Evolutionary conservation across 1,140 invertebrate genomes (phyloP).

Genomic region (Apis mellifera): DNA sequence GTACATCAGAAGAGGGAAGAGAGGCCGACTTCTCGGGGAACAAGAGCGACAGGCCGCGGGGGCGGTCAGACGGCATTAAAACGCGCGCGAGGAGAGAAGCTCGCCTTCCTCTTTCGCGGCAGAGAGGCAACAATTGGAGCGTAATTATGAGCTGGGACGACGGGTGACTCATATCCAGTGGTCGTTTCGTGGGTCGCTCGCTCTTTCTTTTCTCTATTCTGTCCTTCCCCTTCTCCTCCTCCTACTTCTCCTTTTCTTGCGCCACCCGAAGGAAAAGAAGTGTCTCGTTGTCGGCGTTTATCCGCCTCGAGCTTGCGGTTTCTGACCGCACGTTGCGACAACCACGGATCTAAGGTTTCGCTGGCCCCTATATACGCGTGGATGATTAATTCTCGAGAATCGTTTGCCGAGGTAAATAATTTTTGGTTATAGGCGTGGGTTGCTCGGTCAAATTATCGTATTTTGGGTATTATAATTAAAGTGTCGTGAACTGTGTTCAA

Average conservation of each 20-base stretch:
- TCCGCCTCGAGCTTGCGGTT: conserved; percentile 53
- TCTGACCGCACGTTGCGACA: conserved; percentile 52
- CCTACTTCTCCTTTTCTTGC: conserved; percentile 14
- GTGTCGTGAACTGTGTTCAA: too few species aligned
- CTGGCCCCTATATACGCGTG: conserved; percentile 9
- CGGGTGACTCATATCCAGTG: conserved; percentile 61
- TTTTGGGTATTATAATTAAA: too few species aligned
- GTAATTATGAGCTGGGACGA: conserved; percentile 63
- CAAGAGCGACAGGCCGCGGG: conserved; percentile 53
- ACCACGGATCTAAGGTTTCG: conserved; percentile 46
- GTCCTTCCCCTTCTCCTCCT: not conserved
- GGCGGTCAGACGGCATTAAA: conserved; percentile 62
- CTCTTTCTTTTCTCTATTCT: not conserved
- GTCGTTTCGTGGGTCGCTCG: conserved; percentile 37
- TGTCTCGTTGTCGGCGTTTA: conserved; percentile 53
- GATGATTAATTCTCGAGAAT: not conserved
- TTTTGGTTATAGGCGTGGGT: not conserved
- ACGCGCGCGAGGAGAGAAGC: conserved; percentile 39
- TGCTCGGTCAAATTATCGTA: too few species aligned
- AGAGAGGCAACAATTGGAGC: conserved; percentile 67
- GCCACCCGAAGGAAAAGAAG: conserved; percentile 43
- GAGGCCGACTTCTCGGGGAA: conserved; percentile 16
- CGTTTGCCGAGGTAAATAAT: not conserved
- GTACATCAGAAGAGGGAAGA: not conserved
- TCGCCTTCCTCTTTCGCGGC: conserved; percentile 32